phyloP scores from a whole-genome alignment of 1,140 invertebrate species.

The Ectropis grisescens region DNA sequence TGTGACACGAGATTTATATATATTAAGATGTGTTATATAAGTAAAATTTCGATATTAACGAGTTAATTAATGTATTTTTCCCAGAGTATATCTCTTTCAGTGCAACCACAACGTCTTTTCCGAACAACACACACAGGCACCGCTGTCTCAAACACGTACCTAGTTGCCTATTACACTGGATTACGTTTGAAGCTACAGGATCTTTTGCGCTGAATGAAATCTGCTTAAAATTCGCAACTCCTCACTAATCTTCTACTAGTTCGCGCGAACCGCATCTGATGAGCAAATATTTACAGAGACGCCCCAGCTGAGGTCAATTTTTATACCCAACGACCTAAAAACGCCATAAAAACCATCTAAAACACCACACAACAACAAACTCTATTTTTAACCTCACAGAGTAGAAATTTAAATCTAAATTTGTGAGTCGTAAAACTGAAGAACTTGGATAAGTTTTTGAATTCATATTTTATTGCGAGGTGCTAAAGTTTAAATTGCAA shows the following conservation, averaged over 20 bases:
- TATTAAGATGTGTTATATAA: too few species aligned
- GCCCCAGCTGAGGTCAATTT: constrained; percentile 7
- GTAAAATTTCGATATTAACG: too few species aligned
- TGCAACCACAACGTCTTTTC: too few species aligned
- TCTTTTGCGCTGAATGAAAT: too few species aligned
- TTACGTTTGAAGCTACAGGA: too few species aligned
- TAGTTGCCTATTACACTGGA: too few species aligned
- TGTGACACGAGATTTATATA: too few species aligned
- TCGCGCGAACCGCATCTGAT: constrained; percentile 5
- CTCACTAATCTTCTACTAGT: constrained; percentile 4
- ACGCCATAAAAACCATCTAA: not conserved
- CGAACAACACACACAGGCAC: too few species aligned
- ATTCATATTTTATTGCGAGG: not conserved
- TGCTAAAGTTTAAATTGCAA: not conserved
- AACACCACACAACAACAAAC: not conserved
- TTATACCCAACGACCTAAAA: not conserved
- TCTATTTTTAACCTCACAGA: not conserved
- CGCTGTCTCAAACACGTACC: too few species aligned
- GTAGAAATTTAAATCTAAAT: too few species aligned
- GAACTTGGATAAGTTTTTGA: not conserved
- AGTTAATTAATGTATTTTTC: too few species aligned
- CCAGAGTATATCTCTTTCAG: too few species aligned
- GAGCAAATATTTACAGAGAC: constrained; percentile 5
- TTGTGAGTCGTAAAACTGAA: not conserved
- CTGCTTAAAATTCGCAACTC: constrained; percentile 2